These are phyloP conservation scores for Nemopilema nomurai DNA, from an alignment of 30 jellyfish, hydroid and myxozoan genomes.

Conservation along the genomic window DNA sequence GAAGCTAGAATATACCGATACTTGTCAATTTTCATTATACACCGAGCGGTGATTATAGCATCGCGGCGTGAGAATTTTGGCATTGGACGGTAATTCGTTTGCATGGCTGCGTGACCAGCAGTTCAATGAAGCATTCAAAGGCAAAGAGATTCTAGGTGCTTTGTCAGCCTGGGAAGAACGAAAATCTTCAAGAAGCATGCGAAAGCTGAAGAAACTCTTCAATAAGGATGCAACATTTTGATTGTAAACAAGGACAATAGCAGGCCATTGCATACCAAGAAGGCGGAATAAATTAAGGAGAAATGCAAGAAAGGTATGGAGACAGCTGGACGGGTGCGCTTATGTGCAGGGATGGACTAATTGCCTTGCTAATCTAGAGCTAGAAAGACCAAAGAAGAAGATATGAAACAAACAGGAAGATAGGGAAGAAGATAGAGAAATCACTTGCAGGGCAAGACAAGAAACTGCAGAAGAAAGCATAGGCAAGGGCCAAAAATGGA, in stretches of 20 bases:
- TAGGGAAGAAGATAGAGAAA: no score
- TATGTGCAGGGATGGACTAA: background rate
- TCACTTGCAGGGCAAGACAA: no score
- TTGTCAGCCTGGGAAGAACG: background rate
- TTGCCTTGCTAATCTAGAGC: background rate
- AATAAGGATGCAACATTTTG: background rate
- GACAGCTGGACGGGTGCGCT: background rate
- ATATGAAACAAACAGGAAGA: no score
- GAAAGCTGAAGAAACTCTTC: background rate
- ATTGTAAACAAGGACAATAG: background rate
- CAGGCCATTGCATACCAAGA: background rate
- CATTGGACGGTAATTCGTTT: background rate
- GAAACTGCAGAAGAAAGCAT: no score
- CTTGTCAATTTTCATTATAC: background rate
- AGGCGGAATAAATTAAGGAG: background rate
- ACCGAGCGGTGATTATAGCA: background rate
- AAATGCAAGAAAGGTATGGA: background rate
- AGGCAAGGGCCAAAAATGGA: no score
- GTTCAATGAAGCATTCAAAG: background rate
- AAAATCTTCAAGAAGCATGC: background rate
- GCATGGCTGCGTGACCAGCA: background rate
- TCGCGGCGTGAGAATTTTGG: background rate
- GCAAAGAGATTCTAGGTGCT: background rate
- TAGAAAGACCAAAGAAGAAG: background rate
- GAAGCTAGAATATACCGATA: no score